Evolutionary conservation across 2,797 vertebrate species (phyloP).

Genomic region (Pipistrellus pygmaeus): DNA sequence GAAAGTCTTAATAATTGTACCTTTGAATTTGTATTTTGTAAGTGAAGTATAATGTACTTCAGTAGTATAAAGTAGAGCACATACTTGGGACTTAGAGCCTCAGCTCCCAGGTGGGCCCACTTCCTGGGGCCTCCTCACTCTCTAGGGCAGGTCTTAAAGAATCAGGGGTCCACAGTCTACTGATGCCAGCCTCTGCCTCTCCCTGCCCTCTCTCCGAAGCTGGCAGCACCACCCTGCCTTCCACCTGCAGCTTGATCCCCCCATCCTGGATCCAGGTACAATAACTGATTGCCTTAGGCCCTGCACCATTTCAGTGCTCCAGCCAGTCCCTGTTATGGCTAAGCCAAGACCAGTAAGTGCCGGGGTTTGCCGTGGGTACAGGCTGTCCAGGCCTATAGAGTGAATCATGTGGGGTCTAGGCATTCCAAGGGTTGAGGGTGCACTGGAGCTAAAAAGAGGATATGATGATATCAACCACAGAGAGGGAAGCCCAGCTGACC

Average conservation of each 20-base stretch:
- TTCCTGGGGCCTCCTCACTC: neutral
- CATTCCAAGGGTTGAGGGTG: neutral
- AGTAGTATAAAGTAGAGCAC: neutral
- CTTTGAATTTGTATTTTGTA: conserved; percentile 13
- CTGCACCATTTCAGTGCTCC: conserved; percentile 86
- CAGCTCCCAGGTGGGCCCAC: neutral
- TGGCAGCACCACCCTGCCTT: neutral
- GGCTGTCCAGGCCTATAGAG: too few relatives aligned
- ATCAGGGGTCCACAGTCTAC: neutral
- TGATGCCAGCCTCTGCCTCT: neutral
- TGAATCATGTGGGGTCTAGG: too few relatives aligned
- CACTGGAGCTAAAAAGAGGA: neutral
- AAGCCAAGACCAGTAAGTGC: conserved; percentile 90
- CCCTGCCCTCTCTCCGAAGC: neutral
- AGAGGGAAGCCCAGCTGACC: neutral
- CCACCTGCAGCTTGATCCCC: neutral
- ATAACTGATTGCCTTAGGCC: conserved; percentile 89
- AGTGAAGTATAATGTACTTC: neutral
- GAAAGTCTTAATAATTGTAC: neutral
- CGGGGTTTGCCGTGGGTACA: fast-evolving
- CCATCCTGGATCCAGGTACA: neutral
- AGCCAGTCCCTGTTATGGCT: conserved; percentile 87
- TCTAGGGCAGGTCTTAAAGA: neutral
- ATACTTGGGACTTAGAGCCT: neutral
- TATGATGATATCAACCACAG: neutral